These are phyloP conservation scores for Neolamprologus cancellatus DNA, from an alignment of 2,113 vertebrate species.

Conservation along the genomic window DNA sequence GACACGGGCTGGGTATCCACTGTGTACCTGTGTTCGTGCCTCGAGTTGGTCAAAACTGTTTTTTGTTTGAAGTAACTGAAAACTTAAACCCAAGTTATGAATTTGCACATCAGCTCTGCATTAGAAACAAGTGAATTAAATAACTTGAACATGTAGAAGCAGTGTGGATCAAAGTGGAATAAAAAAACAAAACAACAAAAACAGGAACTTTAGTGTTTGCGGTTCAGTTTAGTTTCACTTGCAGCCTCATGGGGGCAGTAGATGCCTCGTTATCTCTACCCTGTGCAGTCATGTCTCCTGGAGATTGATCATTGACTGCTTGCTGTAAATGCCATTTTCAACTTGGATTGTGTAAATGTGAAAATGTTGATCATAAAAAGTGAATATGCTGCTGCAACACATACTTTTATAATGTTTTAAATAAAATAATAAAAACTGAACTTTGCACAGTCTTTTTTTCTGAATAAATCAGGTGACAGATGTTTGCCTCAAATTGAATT, in stretches of 20 bases:
- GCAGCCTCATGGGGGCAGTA: conserved; percentile 18
- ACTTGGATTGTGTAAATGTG: conserved; percentile 42
- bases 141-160: background rate
- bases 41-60: background rate
- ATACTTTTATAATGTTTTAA: conserved; percentile 69
- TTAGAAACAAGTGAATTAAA: background rate
- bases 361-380: conserved; percentile 34
- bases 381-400: conserved; percentile 54
- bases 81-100: background rate
- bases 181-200: background rate
- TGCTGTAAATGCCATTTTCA: conserved; percentile 44
- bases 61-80: background rate
- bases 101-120: background rate
- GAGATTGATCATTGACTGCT: background rate
- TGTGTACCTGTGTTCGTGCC: background rate
- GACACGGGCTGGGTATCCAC: background rate
- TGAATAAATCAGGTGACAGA: background rate
- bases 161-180: background rate
- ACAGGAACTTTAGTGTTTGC: background rate
- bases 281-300: background rate
- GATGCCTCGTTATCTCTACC: background rate
- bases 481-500: background rate
- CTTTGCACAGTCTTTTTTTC: background rate
- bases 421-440: conserved; percentile 52
- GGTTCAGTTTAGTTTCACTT: background rate